These are phyloP conservation scores for Peromyscus melanophrys DNA, from an alignment of 2,797 vertebrate species.

Conservation along the genomic window DNA sequence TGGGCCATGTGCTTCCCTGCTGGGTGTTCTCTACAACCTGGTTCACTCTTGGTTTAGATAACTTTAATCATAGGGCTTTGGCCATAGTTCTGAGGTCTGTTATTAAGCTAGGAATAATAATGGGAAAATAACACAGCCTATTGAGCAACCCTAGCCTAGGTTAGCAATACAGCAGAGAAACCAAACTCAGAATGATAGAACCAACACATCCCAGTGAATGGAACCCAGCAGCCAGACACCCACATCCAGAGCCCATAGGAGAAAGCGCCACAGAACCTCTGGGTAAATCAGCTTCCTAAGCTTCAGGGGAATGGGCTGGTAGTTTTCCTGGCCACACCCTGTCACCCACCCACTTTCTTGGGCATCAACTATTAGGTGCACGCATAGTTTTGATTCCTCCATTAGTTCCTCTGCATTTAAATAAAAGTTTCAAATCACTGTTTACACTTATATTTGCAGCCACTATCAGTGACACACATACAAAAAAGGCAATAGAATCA, in stretches of 20 bases:
- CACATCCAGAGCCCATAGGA: neutral
- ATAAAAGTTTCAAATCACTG: conserved; percentile 14
- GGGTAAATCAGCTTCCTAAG: too few species aligned
- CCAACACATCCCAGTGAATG: accelerated
- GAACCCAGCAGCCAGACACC: neutral
- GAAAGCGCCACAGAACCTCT: accelerated
- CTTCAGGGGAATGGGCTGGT: neutral
- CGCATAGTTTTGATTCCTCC: neutral
- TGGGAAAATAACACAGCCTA: neutral
- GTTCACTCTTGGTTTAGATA: conserved; percentile 44
- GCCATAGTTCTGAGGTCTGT: neutral
- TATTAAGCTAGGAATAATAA: conserved; percentile 34
- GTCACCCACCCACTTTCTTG: neutral
- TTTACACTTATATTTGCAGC: conserved; percentile 21
- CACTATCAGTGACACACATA: neutral
- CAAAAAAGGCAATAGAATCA: neutral
- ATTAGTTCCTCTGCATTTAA: neutral
- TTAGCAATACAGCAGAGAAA: neutral
- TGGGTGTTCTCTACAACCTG: neutral
- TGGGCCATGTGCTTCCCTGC: neutral
- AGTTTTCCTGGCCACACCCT: neutral
- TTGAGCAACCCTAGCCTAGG: neutral
- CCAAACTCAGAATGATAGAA: neutral
- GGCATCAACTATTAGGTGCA: neutral
- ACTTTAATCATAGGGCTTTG: conserved; percentile 61